phyloP scores from a whole-genome alignment of 2,113 vertebrate species.

The Nanorana parkeri region DNA sequence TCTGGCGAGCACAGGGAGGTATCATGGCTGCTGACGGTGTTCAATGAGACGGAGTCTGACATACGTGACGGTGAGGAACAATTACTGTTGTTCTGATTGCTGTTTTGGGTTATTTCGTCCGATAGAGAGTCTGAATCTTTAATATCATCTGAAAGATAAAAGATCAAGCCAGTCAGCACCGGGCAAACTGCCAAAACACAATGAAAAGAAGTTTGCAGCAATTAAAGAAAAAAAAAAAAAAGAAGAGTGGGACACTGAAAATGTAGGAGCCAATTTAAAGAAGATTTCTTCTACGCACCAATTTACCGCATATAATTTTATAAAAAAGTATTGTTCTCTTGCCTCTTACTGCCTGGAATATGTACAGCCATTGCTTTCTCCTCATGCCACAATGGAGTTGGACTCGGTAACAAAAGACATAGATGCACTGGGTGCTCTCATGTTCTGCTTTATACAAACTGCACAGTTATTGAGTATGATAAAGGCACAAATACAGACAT shows the following conservation, averaged over 20 bases:
- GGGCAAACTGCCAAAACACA: not conserved
- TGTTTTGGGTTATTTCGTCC: slow-evolving; percentile 94
- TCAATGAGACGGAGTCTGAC: slow-evolving; percentile 97
- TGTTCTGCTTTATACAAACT: no score
- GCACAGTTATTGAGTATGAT: no score
- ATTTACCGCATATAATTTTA: no score
- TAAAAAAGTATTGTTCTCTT: no score
- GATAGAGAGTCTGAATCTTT: slow-evolving; percentile 92
- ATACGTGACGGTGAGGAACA: slow-evolving; percentile 97
- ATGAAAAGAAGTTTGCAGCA: not conserved
- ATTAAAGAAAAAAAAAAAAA: not conserved
- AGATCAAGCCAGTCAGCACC: slow-evolving; percentile 31
- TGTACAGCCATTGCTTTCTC: no score
- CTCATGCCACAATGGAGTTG: no score
- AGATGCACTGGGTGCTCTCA: no score
- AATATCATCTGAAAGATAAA: slow-evolving; percentile 80
- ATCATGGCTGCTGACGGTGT: slow-evolving; percentile 96
- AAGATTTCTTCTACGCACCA: no score
- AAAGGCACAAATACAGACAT: no score
- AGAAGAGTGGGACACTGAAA: not conserved
- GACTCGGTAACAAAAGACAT: no score
- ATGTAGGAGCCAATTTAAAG: not conserved
- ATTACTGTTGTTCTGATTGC: slow-evolving; percentile 99
- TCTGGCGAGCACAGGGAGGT: slow-evolving; percentile 91
- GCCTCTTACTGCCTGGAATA: no score